phyloP scores from a whole-genome alignment of 2,797 vertebrate genomes.

The Mastacembelus armatus region DNA sequence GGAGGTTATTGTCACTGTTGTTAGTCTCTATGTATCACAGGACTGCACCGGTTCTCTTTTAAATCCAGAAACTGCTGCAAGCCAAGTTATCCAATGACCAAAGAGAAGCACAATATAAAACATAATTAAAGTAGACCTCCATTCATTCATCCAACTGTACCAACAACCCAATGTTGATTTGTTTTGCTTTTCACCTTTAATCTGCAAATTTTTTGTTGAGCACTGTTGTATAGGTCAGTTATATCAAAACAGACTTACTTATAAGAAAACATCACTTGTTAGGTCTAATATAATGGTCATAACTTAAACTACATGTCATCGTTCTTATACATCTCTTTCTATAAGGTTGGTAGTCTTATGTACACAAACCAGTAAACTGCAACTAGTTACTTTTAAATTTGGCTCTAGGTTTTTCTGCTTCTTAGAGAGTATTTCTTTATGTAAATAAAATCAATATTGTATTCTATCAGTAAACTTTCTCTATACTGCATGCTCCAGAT shows the following conservation, averaged over 20 bases:
- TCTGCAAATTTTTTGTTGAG: too few species aligned
- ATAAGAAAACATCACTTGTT: too few species aligned
- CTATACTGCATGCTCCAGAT: too few species aligned
- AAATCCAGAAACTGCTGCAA: constrained; percentile 17
- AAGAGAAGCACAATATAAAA: constrained; percentile 31
- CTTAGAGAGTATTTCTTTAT: too few species aligned
- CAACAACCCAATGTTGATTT: constrained; percentile 15
- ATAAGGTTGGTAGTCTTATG: not conserved
- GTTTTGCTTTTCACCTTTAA: constrained; percentile 38
- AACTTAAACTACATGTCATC: too few species aligned
- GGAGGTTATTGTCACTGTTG: not conserved
- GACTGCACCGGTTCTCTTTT: constrained; percentile 7
- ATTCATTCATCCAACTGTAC: constrained; percentile 32
- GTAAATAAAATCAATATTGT: too few species aligned
- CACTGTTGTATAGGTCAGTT: too few species aligned
- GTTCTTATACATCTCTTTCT: not conserved
- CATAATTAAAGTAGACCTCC: constrained; percentile 22
- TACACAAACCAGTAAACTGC: too few species aligned
- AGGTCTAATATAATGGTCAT: too few species aligned
- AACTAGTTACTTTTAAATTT: too few species aligned
- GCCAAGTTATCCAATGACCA: constrained; percentile 37
- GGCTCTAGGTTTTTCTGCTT: too few species aligned
- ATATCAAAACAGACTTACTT: rapidly evolving
- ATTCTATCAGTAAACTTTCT: too few species aligned
- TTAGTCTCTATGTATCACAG: constrained; percentile 28